Base-by-base conservation (phyloP, 2,888 invertebrate species). In the Amaurobius ferox region DNA sequence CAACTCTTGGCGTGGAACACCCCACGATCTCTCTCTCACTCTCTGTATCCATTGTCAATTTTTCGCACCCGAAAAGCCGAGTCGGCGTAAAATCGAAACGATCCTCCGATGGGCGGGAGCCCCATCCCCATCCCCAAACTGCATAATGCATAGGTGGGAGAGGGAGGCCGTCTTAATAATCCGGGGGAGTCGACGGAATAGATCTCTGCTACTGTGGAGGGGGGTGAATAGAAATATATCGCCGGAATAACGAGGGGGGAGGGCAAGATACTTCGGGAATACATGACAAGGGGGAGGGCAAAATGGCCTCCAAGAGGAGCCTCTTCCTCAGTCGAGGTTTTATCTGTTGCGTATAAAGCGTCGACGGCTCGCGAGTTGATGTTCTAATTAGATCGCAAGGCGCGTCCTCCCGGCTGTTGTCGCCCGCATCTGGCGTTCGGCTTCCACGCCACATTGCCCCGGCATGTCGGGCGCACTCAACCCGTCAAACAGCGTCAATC, bases 401-500 rank as follows among this genome's bases (percentile, higher is more conserved):
- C 74, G 68, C 55, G 28, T 32, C 68, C 19, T n/a, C 40, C 40
- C 79, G 79, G 81, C 81, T 79, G 79, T 76, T 83, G 79, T 76
- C 79, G 76, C 66, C 77, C 61, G 87, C 80, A 66, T 72, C 78
- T 64, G 76, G 68, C 70, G 35, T 62, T 68, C 55, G 23, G 28
- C 35, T 26, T 23, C 62, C 87, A 80, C 87, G 79, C 79, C 83
- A 79, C 81, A 87, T 87, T 87, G 80, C 81, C 66, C 76, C 73
- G 71, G 66, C 85, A 88, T 88, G 88, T 85, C 88, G 80, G 86
- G 88, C 85, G 87, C 88, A 86, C 80, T 88, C 83, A 88, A 87
- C 85, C 87, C 88, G 78, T 88, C 88, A 87, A 87, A 71, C 87
- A 76, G 87, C 73, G 88, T 88, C 88, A 88, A 87, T 88, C 88